Percentiles rank a stretch among this genome's conserved stretches.
Evolutionary conservation across 2,797 vertebrate species (phyloP).

Genomic region (Tapera naevia): DNA sequence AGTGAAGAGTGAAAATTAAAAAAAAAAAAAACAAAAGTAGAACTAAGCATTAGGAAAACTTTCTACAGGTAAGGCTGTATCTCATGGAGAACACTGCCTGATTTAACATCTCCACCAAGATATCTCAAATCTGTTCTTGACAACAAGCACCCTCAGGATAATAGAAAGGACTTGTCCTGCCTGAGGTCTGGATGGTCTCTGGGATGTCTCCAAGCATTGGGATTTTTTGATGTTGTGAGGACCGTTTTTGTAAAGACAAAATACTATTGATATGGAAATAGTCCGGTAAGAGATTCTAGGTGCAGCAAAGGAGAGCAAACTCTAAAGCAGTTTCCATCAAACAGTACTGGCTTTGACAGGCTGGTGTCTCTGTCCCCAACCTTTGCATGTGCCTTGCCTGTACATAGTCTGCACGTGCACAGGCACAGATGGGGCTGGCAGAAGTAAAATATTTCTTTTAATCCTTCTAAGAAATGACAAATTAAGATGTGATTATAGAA

Average conservation of each 20-base stretch:
- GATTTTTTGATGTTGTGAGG: background rate
- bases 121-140: background rate
- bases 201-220: background rate
- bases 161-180: background rate
- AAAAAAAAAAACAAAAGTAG: background rate
- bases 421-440: slow-evolving; percentile 33
- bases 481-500: slow-evolving; percentile 59
- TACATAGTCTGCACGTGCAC: background rate
- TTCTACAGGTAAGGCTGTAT: background rate
- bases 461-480: slow-evolving; percentile 55
- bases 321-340: background rate
- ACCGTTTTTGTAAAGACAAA: background rate
- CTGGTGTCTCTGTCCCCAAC: background rate
- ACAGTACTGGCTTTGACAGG: background rate
- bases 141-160: background rate
- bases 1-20: background rate
- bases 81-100: background rate
- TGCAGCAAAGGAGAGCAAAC: background rate
- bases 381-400: background rate
- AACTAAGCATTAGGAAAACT: background rate
- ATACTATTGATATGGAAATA: background rate
- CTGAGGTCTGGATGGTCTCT: background rate
- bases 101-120: background rate
- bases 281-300: background rate
- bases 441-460: slow-evolving; percentile 2